Percentiles rank a stretch among this genome's conserved stretches.
phyloP scores from a whole-genome alignment of 2,888 invertebrate species.

The Eupeodes luniger region DNA sequence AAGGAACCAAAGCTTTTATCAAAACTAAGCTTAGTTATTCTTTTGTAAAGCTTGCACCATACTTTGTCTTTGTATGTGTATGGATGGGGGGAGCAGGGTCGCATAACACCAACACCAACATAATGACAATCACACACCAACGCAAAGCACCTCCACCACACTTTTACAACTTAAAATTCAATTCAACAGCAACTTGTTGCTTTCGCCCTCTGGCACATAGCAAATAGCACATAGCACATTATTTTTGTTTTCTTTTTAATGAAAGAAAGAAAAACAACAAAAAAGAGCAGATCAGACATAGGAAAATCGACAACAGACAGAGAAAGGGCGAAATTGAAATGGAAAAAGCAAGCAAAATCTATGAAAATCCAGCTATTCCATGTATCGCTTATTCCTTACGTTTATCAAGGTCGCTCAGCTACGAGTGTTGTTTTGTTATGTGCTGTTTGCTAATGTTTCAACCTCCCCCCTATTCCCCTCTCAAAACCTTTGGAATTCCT shows the following conservation, averaged over 20 bases:
- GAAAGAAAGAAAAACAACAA: constrained; percentile 31
- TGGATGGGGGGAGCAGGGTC: background rate
- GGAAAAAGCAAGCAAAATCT: constrained; percentile 42
- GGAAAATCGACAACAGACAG: constrained; percentile 53
- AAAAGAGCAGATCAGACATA: constrained; percentile 59
- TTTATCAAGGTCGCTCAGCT: constrained; percentile 76
- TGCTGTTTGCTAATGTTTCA: constrained; percentile 28
- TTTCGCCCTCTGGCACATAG: constrained; percentile 40
- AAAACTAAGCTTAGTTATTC: constrained; percentile 27
- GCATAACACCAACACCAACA: constrained; percentile 28
- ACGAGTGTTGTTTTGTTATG: constrained; percentile 72
- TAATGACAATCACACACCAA: background rate
- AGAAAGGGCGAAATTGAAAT: constrained; percentile 34
- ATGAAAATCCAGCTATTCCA: constrained; percentile 71
- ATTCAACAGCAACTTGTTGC: constrained; percentile 67
- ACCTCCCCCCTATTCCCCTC: constrained; percentile 26
- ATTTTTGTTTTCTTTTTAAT: background rate
- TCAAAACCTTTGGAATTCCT: constrained; percentile 53
- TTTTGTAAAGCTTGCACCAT: background rate
- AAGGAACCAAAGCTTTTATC: constrained; percentile 33
- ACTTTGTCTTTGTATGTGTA: background rate
- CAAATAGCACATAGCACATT: background rate
- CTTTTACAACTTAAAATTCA: background rate
- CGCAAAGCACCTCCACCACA: constrained; percentile 1
- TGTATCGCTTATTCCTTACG: constrained; percentile 73